phyloP scores from a whole-genome alignment of 1,140 invertebrate species.

The Subanguina moxae region DNA sequence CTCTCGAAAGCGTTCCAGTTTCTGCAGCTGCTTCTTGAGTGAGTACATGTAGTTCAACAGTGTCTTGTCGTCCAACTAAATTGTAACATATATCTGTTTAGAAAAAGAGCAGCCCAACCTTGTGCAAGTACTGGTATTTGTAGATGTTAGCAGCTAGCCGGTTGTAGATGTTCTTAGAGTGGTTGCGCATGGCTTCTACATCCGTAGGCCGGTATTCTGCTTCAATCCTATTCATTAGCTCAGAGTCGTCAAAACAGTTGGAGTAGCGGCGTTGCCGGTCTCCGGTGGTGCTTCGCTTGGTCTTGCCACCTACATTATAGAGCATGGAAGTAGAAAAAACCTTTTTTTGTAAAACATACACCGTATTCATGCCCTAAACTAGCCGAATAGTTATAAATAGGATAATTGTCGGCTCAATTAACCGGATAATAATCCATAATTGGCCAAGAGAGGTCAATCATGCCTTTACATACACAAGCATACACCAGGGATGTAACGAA shows the following conservation, averaged over 20 bases:
- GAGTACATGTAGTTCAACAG: slow-evolving; percentile 55
- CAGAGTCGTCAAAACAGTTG: slow-evolving; percentile 24
- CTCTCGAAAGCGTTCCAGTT: slow-evolving; percentile 54
- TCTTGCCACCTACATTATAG: background rate
- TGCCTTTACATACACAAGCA: no score
- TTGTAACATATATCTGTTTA: slow-evolving; percentile 1
- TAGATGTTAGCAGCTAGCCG: slow-evolving; percentile 49
- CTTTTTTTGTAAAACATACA: background rate
- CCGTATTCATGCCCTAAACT: no score
- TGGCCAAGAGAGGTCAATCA: no score
- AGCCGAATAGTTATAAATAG: no score
- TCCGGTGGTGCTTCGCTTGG: slow-evolving; percentile 13
- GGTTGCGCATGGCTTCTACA: slow-evolving; percentile 18
- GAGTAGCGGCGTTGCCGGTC: slow-evolving; percentile 19
- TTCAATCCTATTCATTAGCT: slow-evolving; percentile 48
- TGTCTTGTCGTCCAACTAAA: slow-evolving; percentile 53
- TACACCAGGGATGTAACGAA: no score
- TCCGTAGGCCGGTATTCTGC: slow-evolving; percentile 32
- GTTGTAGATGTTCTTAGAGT: slow-evolving; percentile 42
- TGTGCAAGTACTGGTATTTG: slow-evolving; percentile 56
- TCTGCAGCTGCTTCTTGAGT: slow-evolving; percentile 47
- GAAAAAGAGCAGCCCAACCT: slow-evolving; percentile 33
- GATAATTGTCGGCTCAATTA: no score
- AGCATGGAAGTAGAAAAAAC: background rate
- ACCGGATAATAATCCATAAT: no score